phyloP scores from a whole-genome alignment of 1,140 invertebrate species.

The Ptiloglossa arizonensis region DNA sequence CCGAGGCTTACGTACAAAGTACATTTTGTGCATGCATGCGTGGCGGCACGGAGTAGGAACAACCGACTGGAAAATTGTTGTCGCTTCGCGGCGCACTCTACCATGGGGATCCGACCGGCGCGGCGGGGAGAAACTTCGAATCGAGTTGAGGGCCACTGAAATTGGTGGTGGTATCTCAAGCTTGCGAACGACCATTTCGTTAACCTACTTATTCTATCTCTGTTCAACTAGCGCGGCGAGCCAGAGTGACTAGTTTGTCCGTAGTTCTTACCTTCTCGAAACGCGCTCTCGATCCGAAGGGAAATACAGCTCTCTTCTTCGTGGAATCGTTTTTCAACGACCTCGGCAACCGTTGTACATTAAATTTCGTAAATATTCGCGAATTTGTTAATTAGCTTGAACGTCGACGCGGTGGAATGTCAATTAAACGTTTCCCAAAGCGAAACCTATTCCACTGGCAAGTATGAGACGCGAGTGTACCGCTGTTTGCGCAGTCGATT shows the following conservation, averaged over 20 bases:
- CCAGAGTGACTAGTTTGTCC: constrained; percentile 48
- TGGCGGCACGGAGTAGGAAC: constrained; percentile 50
- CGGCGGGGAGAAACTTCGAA: constrained; percentile 50
- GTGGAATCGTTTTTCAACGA: constrained; percentile 58
- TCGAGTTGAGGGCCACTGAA: constrained; percentile 63
- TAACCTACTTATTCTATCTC: constrained; percentile 67
- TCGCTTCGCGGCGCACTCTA: constrained; percentile 52
- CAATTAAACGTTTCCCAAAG: neutral
- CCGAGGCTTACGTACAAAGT: constrained; percentile 63
- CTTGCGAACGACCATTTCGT: constrained; percentile 67
- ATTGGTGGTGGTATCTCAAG: constrained; percentile 65
- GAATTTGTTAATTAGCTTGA: constrained; percentile 17
- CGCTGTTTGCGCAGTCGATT: neutral
- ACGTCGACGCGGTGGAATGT: constrained; percentile 1
- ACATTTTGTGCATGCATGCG: constrained; percentile 65
- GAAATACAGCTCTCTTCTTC: constrained; percentile 33
- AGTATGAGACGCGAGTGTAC: neutral
- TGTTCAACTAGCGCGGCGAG: constrained; percentile 17
- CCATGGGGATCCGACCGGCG: constrained; percentile 9
- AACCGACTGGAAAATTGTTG: constrained; percentile 67
- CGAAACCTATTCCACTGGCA: neutral
- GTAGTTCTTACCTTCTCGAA: constrained; percentile 42
- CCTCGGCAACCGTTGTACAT: neutral
- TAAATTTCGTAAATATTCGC: constrained; percentile 14
- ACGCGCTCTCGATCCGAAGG: neutral